phyloP scores from a whole-genome alignment of 2,113 vertebrate species.

The Myrmecophaga tridactyla region DNA sequence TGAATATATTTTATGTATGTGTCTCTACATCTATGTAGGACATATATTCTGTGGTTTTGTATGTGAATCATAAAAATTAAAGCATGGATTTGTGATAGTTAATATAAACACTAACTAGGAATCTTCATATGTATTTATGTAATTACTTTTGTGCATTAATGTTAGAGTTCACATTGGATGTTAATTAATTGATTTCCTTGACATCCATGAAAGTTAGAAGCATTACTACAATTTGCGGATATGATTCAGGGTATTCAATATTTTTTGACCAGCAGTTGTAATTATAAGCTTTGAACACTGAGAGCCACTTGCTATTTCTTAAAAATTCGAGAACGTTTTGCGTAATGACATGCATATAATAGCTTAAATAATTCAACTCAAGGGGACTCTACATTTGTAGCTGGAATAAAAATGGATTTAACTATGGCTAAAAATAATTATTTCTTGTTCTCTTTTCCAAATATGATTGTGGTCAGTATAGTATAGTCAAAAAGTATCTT shows the following conservation, averaged over 20 bases:
- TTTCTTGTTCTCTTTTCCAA: neutral
- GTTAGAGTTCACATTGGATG: neutral
- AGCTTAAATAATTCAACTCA: neutral
- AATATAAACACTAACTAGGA: neutral
- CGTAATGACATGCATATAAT: neutral
- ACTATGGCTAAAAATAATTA: neutral
- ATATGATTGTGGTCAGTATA: neutral
- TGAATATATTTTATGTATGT: neutral
- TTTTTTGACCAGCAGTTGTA: neutral
- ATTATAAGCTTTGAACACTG: neutral
- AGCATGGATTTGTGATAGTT: neutral
- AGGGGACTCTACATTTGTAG: neutral
- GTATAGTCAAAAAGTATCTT: neutral
- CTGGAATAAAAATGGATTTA: constrained; percentile 11
- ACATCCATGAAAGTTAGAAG: neutral
- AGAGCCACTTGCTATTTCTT: neutral
- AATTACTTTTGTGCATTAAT: neutral
- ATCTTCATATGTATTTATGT: neutral
- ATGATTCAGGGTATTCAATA: neutral
- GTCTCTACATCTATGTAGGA: neutral
- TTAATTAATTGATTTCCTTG: neutral
- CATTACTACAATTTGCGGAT: neutral
- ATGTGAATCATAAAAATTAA: neutral
- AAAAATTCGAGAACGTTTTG: neutral
- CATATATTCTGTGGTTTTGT: neutral